These are phyloP conservation scores for Macrochelys suwanniensis DNA, from an alignment of 2,797 vertebrate genomes.

Conservation along the genomic window DNA sequence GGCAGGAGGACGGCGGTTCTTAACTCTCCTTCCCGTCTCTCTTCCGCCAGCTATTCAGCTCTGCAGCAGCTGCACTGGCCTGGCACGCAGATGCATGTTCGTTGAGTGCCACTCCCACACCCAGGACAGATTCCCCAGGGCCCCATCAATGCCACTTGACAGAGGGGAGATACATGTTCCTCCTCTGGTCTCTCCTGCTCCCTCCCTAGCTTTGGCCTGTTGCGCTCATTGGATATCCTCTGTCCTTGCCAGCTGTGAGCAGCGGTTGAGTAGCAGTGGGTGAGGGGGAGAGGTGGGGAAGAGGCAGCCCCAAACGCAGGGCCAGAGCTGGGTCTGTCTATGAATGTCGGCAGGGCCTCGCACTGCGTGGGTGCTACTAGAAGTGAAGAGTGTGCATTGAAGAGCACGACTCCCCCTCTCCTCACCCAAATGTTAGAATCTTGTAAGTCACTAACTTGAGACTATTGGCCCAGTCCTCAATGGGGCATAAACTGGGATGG, in stretches of 20 bases:
- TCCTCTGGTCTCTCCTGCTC: background rate
- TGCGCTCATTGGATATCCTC: background rate
- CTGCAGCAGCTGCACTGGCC: background rate
- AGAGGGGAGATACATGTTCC: background rate
- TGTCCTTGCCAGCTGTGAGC: background rate
- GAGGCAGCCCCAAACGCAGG: background rate
- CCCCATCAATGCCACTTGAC: background rate
- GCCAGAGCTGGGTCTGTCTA: no score
- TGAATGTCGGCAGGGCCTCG: no score
- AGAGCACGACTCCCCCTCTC: no score
- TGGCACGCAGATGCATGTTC: background rate
- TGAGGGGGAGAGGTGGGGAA: background rate
- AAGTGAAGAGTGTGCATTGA: background rate
- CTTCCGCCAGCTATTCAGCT: background rate
- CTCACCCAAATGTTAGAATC: no score
- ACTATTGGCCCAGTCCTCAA: background rate
- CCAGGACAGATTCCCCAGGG: background rate
- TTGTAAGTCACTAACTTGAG: background rate
- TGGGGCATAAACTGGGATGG: background rate
- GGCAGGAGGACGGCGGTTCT: background rate
- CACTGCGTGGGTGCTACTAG: no score
- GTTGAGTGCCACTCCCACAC: background rate
- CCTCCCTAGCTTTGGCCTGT: background rate
- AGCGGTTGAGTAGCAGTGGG: background rate
- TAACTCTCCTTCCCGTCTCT: background rate